Base-by-base conservation (phyloP, 2,113 vertebrate species). In the Petromus typicus region DNA sequence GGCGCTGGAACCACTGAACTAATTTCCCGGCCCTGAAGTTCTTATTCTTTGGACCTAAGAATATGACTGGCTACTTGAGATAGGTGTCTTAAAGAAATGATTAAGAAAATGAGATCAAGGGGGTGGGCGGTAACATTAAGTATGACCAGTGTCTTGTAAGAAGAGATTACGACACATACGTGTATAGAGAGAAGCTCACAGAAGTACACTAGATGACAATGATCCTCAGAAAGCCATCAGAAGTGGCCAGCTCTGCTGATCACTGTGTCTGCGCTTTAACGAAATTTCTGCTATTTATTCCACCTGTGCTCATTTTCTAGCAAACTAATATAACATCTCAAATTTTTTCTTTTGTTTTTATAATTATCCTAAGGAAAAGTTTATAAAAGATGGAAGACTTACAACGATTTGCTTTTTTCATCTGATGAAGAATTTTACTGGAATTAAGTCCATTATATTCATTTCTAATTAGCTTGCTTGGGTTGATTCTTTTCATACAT, bases 381-480 rank as follows among this genome's bases (percentile, higher is more conserved):
- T 90, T 83, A 71, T 40, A 18, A 86, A 91, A 91, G 23, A 1
- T 7, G n/a, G 11, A n/a, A 45, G 57, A 71, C 43, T 91, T 81
- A 27, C 14, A 5, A 56, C 91, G 59, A 85, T 59, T 63, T 85
- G 69, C 34, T 67, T 40, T 63, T 34, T n/a, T 78, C 45, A 78
- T 63, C 57, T 89, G 76, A 63, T 76, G 54, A 51, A 64, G 63
- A 96, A 75, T 93, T 79, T 43, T 89, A 59, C 12, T 81, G 14
- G 66, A 83, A 80, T 92, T 51, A 89, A 81, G 23, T 27, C 13
- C 30, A 61, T 69, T 88, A 48, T 75, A 90, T 91, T 95, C 12
- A 78, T 66, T 86, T 86, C 54, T 75, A 87, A 61, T 89, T 59
- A 85, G 40, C 25, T 61, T 90, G 4, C n/a, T 51, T 87, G 51